Evolutionary conservation across 2,113 vertebrate genomes (phyloP).

Genomic region (Polyodon spathula): DNA sequence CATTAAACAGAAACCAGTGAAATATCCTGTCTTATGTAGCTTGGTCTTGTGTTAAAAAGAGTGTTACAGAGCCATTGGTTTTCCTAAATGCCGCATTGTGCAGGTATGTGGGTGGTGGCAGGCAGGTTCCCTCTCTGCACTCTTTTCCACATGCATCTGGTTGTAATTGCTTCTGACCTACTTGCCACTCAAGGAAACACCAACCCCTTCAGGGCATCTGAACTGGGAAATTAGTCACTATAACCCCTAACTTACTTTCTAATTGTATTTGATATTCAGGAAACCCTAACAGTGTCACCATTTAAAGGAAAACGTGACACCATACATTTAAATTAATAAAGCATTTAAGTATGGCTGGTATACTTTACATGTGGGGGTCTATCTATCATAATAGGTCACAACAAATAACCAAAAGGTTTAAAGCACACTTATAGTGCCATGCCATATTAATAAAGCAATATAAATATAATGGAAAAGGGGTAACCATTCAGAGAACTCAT

Average conservation of each 20-base stretch:
- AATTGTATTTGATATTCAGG: constrained; percentile 34
- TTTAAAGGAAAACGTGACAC: constrained; percentile 47
- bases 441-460: too few relatives aligned
- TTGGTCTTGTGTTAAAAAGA: background rate
- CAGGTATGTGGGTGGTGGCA: constrained; percentile 19
- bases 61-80: background rate
- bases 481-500: too few relatives aligned
- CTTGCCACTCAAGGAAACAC: constrained; percentile 4
- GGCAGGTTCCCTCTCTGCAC: constrained; percentile 4
- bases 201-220: constrained; percentile 19
- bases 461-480: too few relatives aligned
- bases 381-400: too few relatives aligned
- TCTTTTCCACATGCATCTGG: constrained; percentile 8
- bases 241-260: constrained; percentile 17
- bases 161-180: constrained; percentile 7
- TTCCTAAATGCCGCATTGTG: constrained; percentile 14
- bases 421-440: too few relatives aligned
- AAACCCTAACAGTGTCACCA: constrained; percentile 34
- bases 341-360: constrained; percentile 15
- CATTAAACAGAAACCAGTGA: constrained; percentile 14
- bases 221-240: constrained; percentile 18
- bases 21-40: constrained; percentile 5
- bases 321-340: constrained; percentile 30
- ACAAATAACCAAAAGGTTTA: too few relatives aligned
- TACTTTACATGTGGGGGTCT: background rate